phyloP scores from a whole-genome alignment of 2,113 vertebrate genomes.

The Anas platyrhynchos region DNA sequence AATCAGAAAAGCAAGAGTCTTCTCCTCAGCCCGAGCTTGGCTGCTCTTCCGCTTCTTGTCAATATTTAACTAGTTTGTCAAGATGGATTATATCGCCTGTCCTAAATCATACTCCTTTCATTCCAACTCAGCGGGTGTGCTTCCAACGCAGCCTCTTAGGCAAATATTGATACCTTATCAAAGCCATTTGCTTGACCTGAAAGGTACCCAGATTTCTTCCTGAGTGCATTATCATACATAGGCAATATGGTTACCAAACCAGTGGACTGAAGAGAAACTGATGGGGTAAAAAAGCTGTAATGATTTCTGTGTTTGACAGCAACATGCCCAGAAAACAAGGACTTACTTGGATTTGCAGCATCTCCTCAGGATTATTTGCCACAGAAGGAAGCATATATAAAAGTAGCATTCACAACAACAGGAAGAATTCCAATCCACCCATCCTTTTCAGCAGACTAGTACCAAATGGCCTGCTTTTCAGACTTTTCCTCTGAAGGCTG shows the following conservation, averaged over 20 bases:
- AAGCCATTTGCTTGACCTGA: background rate
- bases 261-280: background rate
- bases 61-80: constrained; percentile 87
- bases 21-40: constrained; percentile 27
- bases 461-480: background rate
- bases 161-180: constrained; percentile 53
- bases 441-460: background rate
- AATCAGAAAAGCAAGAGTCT: constrained; percentile 33
- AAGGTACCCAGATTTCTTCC: constrained; percentile 9
- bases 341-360: background rate
- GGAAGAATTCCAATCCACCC: background rate
- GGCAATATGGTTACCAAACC: background rate
- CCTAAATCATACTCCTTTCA: constrained; percentile 50
- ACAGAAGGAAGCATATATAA: background rate
- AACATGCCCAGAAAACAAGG: background rate
- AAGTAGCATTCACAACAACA: background rate
- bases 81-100: constrained; percentile 78
- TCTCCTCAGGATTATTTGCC: background rate
- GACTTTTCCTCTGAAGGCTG: background rate
- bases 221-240: background rate
- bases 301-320: background rate
- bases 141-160: constrained; percentile 21
- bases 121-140: constrained; percentile 54
- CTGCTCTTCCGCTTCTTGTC: constrained; percentile 75
- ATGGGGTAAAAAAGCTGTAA: background rate